These are phyloP conservation scores for Melipona bicolor DNA, from an alignment of 2,888 invertebrate species.

Conservation along the genomic window DNA sequence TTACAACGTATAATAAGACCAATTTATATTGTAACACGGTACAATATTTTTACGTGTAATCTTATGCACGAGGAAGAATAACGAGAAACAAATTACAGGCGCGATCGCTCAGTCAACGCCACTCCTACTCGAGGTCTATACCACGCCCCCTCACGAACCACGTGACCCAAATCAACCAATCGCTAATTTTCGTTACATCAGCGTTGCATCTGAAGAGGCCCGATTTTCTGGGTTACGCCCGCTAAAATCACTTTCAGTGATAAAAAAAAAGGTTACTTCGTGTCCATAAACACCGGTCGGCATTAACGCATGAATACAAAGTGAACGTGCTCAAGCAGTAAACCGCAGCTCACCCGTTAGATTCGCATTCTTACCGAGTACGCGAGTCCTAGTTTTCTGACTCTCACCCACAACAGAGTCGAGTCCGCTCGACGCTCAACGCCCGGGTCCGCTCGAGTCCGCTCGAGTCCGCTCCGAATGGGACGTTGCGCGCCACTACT, in stretches of 20 bases:
- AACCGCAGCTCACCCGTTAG: slow-evolving; percentile 65
- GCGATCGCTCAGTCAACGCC: too few species aligned
- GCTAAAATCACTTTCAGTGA: too few species aligned
- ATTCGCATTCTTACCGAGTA: slow-evolving; percentile 70
- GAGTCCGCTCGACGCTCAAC: slow-evolving; percentile 32
- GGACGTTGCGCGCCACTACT: slow-evolving; percentile 36
- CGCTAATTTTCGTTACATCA: too few species aligned
- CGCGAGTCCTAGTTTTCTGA: slow-evolving; percentile 73
- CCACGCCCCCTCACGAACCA: too few species aligned
- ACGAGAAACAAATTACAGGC: too few species aligned
- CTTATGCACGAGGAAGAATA: not conserved
- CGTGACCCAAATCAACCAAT: too few species aligned
- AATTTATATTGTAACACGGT: not conserved
- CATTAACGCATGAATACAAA: slow-evolving; percentile 32
- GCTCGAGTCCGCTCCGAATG: slow-evolving; percentile 22
- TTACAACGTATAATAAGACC: not conserved
- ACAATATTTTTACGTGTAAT: not conserved
- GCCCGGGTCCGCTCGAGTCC: too few species aligned
- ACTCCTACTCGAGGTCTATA: too few species aligned
- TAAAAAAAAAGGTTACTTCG: not conserved
- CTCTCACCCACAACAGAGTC: slow-evolving; percentile 74
- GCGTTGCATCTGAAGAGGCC: too few species aligned
- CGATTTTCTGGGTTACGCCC: too few species aligned
- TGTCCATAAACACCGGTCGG: slow-evolving; percentile 11
- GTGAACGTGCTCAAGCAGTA: slow-evolving; percentile 39